Percentiles rank a stretch among this genome's conserved stretches.
These are phyloP conservation scores for Eilema depressum DNA, from an alignment of 2,888 invertebrate genomes.

Conservation along the genomic window DNA sequence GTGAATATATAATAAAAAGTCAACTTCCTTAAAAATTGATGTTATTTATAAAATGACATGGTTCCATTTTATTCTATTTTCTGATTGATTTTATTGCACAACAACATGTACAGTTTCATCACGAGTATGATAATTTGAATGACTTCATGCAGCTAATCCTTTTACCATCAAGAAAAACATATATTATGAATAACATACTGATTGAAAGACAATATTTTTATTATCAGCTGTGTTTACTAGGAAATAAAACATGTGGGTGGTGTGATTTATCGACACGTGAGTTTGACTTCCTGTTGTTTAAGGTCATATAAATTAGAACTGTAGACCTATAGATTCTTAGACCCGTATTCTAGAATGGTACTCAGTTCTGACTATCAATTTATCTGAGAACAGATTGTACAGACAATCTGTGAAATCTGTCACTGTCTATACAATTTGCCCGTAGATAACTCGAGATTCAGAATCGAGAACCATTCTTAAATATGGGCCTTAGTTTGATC, in stretches of 20 bases:
- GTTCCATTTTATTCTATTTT: conserved; percentile 46
- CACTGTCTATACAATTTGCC: no score
- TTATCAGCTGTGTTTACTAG: conserved; percentile 53
- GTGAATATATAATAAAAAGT: conserved; percentile 16
- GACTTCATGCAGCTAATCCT: not conserved
- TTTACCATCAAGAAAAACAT: conserved; percentile 7
- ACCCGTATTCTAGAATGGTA: no score
- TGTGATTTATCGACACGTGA: conserved; percentile 39
- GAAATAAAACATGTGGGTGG: conserved; percentile 44
- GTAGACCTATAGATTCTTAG: no score
- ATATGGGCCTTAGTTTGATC: not conserved
- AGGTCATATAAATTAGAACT: not conserved
- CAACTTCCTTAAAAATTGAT: conserved; percentile 48
- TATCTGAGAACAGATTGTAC: no score
- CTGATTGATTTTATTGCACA: conserved; percentile 67
- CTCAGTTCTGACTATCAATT: no score
- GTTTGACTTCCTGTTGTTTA: conserved; percentile 21
- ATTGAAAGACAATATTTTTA: conserved; percentile 23
- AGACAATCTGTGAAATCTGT: no score
- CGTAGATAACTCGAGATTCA: no score
- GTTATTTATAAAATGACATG: conserved; percentile 50
- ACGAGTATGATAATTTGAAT: conserved; percentile 35
- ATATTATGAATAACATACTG: conserved; percentile 15
- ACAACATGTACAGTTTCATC: conserved; percentile 67
- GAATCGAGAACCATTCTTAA: no score